These are phyloP conservation scores for Paramormyrops hopkinsi DNA, from an alignment of 2,797 vertebrate genomes.

Conservation along the genomic window DNA sequence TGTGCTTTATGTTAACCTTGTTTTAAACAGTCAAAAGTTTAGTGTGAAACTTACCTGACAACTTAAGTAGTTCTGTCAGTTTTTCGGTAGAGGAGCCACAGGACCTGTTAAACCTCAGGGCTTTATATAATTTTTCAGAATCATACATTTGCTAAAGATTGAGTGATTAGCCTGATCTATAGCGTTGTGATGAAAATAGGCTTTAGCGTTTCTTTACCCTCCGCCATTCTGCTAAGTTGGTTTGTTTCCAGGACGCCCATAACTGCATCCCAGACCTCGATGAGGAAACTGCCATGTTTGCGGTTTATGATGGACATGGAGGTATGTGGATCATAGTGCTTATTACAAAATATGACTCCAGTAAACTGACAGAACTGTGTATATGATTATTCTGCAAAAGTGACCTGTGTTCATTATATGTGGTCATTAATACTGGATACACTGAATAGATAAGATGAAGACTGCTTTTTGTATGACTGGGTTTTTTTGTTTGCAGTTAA, in stretches of 20 bases:
- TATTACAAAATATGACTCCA: not conserved
- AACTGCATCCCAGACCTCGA: conserved; percentile 94
- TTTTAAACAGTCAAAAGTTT: not conserved
- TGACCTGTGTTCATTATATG: not conserved
- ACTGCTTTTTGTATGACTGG: not conserved
- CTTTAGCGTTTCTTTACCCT: not conserved
- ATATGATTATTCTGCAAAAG: not conserved
- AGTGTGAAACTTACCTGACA: not conserved
- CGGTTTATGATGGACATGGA: conserved; percentile 96
- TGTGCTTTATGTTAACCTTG: not conserved
- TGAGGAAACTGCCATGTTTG: conserved; percentile 91
- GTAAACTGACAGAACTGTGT: not conserved
- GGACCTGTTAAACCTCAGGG: not conserved
- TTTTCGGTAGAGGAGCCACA: not conserved
- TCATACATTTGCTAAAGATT: not conserved
- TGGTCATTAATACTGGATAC: not conserved
- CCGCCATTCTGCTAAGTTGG: not conserved
- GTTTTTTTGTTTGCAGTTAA: not conserved
- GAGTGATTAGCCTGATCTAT: not conserved
- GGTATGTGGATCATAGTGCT: conserved; percentile 56
- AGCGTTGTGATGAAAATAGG: not conserved
- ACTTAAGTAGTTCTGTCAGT: not conserved
- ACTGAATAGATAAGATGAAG: not conserved
- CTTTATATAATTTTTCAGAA: not conserved
- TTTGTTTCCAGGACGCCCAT: conserved; percentile 81